Evolutionary conservation across 1,140 invertebrate genomes (phyloP), one percentile per base, ranked within the genome.

Genomic region (Brachionus paranguensis): DNA sequence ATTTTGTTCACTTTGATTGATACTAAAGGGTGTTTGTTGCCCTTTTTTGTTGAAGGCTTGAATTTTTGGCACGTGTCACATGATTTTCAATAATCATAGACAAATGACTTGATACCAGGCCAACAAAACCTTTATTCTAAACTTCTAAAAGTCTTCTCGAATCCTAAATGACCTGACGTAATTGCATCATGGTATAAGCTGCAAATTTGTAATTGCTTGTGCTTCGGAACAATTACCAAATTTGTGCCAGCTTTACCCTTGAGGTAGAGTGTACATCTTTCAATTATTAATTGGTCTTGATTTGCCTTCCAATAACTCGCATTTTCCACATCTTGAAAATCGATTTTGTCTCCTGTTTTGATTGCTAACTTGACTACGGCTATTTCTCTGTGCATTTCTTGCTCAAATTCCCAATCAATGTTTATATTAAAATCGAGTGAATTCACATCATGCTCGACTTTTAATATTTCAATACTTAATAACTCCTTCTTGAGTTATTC

Each of bases 1-100:
- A 53, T 41, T 47, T 47, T 81, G 27, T 81, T 81, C 17, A 47
- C 41, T 81, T 41, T 64, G 20, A 81, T 81, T 53, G 78, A 47
- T 29, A 64, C 33, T 33, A 81, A 29, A 20, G 29, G n/a, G 29
- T 37, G 78, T 12, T 41, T 37, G 41, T 81, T 68, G 65, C 53
- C 3, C 12, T 78, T 43, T 47, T 47, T 55, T 78, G 33, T 47
- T 72, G 70, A 47, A 41, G 27, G 3, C 45, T 81, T 81, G 17
- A 81, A 60, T 60, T 60, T 41, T 37, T 64, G 20, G 78, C 78
- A 64, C 12, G 53, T 60, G 20, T 60, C 78, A 14, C 53, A 81
- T 37, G 29, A 43, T 65, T 33, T 55, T 24, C 29, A 43, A 50
- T 41, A 55, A 50, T 78, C 20, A 47, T 47, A 50, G 41, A 78